Conservation (phyloP, 2,888 invertebrate species). For the Rotaria magnacalcarata region DNA sequence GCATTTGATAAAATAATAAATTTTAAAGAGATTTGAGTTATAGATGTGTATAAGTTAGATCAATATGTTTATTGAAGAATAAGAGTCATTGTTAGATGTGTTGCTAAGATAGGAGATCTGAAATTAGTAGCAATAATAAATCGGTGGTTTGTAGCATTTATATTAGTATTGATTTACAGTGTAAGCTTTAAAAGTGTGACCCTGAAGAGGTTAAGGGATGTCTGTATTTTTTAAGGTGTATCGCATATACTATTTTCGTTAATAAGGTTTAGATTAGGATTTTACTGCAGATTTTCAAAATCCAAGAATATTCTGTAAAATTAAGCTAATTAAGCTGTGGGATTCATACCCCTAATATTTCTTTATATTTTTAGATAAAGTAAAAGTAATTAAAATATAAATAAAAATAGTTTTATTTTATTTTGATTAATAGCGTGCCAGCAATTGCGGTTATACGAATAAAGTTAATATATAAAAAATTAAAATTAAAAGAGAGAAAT, state of each 20-base stretch:
- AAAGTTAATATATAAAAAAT: not conserved
- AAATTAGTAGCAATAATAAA: not conserved
- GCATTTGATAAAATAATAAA: not conserved
- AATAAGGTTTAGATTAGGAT: conserved; percentile 1
- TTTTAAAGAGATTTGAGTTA: not conserved
- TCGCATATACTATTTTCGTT: not conserved
- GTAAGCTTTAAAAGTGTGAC: not conserved
- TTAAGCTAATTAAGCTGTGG: conserved; percentile 30
- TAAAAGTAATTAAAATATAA: not conserved
- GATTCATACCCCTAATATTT: conserved; percentile 35
- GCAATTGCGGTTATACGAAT: conserved; percentile 29
- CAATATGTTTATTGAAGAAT: not conserved
- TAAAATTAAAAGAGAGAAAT: not conserved
- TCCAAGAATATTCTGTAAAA: conserved; percentile 13
- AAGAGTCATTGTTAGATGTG: not conserved
- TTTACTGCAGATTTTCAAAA: conserved; percentile 27
- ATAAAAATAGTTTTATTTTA: conserved; percentile 1
- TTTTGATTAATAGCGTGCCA: conserved; percentile 25
- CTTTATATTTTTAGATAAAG: not conserved
- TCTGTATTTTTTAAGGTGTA: not conserved
- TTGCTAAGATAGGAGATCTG: not conserved
- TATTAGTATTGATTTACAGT: not conserved
- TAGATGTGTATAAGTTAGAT: not conserved
- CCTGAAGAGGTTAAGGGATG: not conserved
- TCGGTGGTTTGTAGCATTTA: not conserved